A percentile compares a stretch with the other conserved stretches of the same genome.
Conservation (phyloP, 2,888 invertebrate genomes). For the Apotomis capreana region DNA sequence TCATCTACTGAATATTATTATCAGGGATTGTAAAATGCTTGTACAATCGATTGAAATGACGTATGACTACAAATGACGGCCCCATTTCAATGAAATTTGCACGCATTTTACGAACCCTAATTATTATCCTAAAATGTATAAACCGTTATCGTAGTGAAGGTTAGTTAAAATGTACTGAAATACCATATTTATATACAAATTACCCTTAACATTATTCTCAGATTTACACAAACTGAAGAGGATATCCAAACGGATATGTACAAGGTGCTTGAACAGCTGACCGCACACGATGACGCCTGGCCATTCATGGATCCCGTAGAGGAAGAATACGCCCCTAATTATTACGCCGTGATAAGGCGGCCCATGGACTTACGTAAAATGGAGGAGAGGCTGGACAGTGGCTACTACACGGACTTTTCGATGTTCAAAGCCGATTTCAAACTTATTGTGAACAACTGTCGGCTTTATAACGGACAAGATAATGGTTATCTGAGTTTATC, state of each 20-base stretch:
- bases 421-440: constrained; percentile 95
- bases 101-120: no score
- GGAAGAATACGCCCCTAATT: constrained; percentile 95
- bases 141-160: no score
- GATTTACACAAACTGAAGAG: constrained; percentile 91
- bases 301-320: constrained; percentile 97
- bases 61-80: no score
- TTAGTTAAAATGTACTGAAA: no score
- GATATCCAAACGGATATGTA: constrained; percentile 95
- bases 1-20: no score
- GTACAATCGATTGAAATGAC: no score
- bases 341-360: constrained; percentile 88
- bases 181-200: no score
- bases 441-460: constrained; percentile 95
- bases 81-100: no score
- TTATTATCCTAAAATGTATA: no score
- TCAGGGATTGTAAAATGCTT: no score
- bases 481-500: constrained; percentile 86
- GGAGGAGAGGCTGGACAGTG: constrained; percentile 93
- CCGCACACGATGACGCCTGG: constrained; percentile 96
- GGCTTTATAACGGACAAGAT: constrained; percentile 95
- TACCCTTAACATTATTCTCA: constrained; percentile 59
- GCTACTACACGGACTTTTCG: constrained; percentile 89
- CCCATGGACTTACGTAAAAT: constrained; percentile 95
- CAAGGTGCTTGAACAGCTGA: constrained; percentile 94